Evolutionary conservation across 2,888 invertebrate genomes (phyloP), one percentile per base, ranked within the genome.

Genomic region (Autographa pulchrina): DNA sequence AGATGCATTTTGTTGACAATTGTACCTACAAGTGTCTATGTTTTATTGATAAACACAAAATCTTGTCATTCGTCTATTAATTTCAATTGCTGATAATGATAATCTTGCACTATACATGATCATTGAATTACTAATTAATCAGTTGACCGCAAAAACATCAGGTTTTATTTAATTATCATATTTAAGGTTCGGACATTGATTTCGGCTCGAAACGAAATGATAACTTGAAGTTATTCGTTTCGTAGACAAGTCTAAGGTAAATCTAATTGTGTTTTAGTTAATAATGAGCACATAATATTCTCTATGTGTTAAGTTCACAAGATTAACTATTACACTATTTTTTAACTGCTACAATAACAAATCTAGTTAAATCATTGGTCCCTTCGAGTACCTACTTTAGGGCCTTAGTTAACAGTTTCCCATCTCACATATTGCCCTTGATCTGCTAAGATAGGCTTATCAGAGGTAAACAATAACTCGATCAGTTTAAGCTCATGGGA

Each of bases 61-160:
- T 31, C 6, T 14, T 31, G 9, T 16, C n/a, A 61, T 38, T 56
- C 16, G 9, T 8, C 11, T 48, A 70, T 68, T n/a, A 59, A 61
- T 67, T 67, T 52, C 16, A 64, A 52, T 64, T 16, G 41, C 59
- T 63, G 52, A 62, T 66, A 71, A 65, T 59, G 61, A 32, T 32
- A 32, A 62, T 70, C 59, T 81, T 78, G 62, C 78, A 63, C 63
- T 71, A 81, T 66, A 56, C 66, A 43, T 31, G 43, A 56, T 66
- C 58, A 81, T 80, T 76, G 70, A 81, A 75, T 80, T 66, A 70
- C 68, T 78, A 74, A 81, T 74, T 64, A 69, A 68, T 74, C 61
- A 65, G 70, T 69, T 82, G 72, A 79, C 77, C 77, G 67, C 62
- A 38, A 82, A 82, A 48, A 62, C 62, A 68, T 62, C 38, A 59